phyloP scores from a whole-genome alignment of 2,797 vertebrate genomes.

The Podargus strigoides region DNA sequence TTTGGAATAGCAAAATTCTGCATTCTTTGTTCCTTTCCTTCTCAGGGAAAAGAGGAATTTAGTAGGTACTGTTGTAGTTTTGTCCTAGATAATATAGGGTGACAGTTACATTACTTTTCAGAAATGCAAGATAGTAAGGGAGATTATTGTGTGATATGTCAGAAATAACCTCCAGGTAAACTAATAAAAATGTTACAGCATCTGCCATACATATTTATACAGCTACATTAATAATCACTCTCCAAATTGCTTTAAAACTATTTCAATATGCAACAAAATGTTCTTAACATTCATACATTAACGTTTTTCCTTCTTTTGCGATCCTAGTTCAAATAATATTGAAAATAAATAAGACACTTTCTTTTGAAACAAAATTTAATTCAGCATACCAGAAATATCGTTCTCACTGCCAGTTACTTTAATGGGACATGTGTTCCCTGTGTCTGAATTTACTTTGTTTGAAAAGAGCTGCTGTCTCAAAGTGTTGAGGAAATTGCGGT shows the following conservation, averaged over 20 bases:
- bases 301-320: background rate
- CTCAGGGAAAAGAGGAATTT: background rate
- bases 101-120: background rate
- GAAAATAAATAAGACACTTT: constrained; percentile 3
- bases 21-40: background rate
- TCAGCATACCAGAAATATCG: background rate
- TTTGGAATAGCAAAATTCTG: background rate
- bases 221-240: background rate
- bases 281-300: background rate
- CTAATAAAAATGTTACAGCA: background rate
- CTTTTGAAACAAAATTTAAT: background rate
- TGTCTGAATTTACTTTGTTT: background rate
- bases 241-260: background rate
- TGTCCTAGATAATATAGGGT: background rate
- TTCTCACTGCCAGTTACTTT: background rate
- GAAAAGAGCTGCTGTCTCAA: constrained; percentile 16
- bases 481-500: background rate
- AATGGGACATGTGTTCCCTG: background rate
- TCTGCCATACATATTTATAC: background rate
- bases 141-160: background rate
- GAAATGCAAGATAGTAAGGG: background rate
- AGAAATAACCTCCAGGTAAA: background rate
- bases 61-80: background rate
- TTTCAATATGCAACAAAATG: background rate
- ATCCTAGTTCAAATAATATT: background rate